A percentile compares a stretch with the other conserved stretches of the same genome.
Evolutionary conservation across 2,797 vertebrate genomes (phyloP).

Genomic region (Sebastes hopkinsi): DNA sequence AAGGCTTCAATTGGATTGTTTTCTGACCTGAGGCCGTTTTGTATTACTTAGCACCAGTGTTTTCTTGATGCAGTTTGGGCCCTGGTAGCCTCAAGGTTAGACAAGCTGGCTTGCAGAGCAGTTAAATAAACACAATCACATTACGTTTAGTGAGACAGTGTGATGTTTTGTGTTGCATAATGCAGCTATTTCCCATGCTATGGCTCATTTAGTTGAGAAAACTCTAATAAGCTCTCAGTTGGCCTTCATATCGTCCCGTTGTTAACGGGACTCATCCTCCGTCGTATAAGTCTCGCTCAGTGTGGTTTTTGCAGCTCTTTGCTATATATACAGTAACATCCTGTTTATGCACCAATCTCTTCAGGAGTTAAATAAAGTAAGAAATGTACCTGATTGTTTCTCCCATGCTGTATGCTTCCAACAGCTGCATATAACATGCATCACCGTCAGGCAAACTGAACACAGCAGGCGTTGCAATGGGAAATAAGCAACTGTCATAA

Average conservation of each 20-base stretch:
- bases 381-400: slow-evolving; percentile 1
- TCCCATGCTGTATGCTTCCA: not conserved
- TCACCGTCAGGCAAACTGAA: not conserved
- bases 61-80: slow-evolving; percentile 5
- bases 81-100: slow-evolving; percentile 41
- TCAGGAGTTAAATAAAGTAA: slow-evolving; percentile 4
- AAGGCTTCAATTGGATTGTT: slow-evolving; percentile 26
- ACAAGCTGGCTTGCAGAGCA: slow-evolving; percentile 25
- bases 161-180: slow-evolving; percentile 23
- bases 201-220: slow-evolving; percentile 49
- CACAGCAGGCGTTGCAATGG: not conserved
- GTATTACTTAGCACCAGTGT: slow-evolving; percentile 3
- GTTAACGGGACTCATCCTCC: slow-evolving; percentile 25
- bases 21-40: slow-evolving; percentile 38
- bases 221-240: slow-evolving; percentile 42
- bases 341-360: not conserved
- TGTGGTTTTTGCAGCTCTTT: slow-evolving; percentile 6
- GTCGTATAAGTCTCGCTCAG: not conserved
- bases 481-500: slow-evolving; percentile 2
- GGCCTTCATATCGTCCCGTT: slow-evolving; percentile 21
- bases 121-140: slow-evolving; percentile 53
- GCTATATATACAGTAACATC: not conserved
- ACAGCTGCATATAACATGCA: slow-evolving; percentile 1
- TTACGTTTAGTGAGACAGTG: slow-evolving; percentile 30
- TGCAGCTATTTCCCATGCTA: slow-evolving; percentile 20